These are phyloP conservation scores for Teleopsis dalmanni DNA, from an alignment of 1,140 invertebrate species.

Conservation along the genomic window DNA sequence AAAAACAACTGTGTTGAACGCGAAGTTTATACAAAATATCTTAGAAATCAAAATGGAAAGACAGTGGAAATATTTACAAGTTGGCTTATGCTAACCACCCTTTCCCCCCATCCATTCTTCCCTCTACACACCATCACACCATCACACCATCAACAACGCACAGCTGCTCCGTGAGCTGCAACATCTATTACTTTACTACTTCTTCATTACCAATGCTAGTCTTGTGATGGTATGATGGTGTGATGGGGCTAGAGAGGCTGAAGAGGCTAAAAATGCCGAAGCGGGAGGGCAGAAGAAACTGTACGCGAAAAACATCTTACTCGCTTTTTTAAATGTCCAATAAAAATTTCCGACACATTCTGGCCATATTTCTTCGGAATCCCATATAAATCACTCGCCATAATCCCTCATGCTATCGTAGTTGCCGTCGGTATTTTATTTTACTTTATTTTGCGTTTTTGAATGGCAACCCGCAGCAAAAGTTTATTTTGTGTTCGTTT, in stretches of 20 bases:
- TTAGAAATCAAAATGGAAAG: not conserved
- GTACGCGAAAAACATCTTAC: slow-evolving; percentile 39
- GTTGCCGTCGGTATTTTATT: slow-evolving; percentile 20
- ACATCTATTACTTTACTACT: not conserved
- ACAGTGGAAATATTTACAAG: too few relatives aligned
- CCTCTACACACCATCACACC: not conserved
- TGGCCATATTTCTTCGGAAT: slow-evolving; percentile 46
- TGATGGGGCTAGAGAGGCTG: too few relatives aligned
- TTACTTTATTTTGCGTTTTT: slow-evolving; percentile 6
- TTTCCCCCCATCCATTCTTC: not conserved
- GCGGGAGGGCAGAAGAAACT: not conserved
- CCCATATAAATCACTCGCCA: slow-evolving; percentile 45
- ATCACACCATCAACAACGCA: not conserved
- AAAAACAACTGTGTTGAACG: slow-evolving; percentile 7
- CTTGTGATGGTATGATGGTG: not conserved
- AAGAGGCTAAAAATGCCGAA: not conserved
- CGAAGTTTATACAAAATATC: slow-evolving; percentile 12
- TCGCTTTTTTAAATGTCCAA: slow-evolving; percentile 46
- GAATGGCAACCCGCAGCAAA: too few relatives aligned
- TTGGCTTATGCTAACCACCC: too few relatives aligned
- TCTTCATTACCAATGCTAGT: not conserved
- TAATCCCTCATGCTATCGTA: slow-evolving; percentile 46
- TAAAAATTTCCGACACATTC: slow-evolving; percentile 46
- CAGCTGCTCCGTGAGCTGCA: not conserved
- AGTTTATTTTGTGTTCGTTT: too few relatives aligned